Conservation (phyloP, 2,888 invertebrate genomes). For the Cheiracanthium punctorium region DNA sequence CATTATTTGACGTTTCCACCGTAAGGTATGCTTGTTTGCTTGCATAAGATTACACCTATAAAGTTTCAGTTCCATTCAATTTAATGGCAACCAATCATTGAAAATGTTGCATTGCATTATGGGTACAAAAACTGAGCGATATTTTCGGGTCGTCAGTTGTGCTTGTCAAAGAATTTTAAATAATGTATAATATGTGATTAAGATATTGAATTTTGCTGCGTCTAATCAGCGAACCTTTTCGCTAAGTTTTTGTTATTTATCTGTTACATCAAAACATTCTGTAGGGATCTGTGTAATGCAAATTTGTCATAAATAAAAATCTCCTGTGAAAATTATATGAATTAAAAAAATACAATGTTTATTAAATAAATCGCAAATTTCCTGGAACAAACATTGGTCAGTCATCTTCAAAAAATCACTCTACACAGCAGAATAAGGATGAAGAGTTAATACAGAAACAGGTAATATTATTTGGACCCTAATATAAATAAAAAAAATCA, state of each 20-base stretch:
- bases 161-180: slow-evolving; percentile 44
- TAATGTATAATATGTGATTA: slow-evolving; percentile 26
- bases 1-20: too few species aligned
- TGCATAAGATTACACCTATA: too few species aligned
- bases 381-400: slow-evolving; percentile 27
- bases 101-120: slow-evolving; percentile 31
- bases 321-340: slow-evolving; percentile 37
- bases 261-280: background rate
- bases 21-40: too few species aligned
- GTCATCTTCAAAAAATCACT: slow-evolving; percentile 21
- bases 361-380: slow-evolving; percentile 4
- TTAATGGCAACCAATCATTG: background rate
- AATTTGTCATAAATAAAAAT: slow-evolving; percentile 4
- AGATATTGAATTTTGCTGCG: slow-evolving; percentile 11
- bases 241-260: background rate
- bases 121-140: slow-evolving; percentile 56
- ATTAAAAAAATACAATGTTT: slow-evolving; percentile 18
- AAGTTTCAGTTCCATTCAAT: too few species aligned
- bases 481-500: too few species aligned
- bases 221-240: slow-evolving; percentile 4
- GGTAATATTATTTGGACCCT: slow-evolving; percentile 33
- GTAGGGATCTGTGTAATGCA: background rate
- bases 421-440: slow-evolving; percentile 14
- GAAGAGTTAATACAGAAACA: slow-evolving; percentile 46
- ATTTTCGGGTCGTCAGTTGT: slow-evolving; percentile 57